These are phyloP conservation scores for Eulemur coronatus DNA, from an alignment of 2,797 vertebrate genomes.

Conservation along the genomic window DNA sequence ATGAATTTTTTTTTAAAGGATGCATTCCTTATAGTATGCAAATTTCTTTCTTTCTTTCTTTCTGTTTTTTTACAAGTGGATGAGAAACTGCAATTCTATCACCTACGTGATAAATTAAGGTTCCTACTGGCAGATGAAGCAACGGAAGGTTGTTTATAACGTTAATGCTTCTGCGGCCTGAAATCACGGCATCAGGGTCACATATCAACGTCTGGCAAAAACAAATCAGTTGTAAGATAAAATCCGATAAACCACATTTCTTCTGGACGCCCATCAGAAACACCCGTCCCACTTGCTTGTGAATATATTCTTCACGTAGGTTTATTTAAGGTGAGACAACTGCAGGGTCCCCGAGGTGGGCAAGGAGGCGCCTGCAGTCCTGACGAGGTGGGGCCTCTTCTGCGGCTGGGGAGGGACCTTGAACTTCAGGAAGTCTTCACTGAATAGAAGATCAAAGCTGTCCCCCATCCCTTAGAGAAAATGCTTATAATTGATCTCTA, in stretches of 20 bases:
- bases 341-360: not conserved
- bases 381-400: not conserved
- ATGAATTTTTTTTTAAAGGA: conserved; percentile 62
- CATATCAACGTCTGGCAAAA: conserved; percentile 60
- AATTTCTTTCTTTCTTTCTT: not conserved
- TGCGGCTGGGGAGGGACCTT: not conserved
- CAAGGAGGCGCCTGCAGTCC: not conserved
- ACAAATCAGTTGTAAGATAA: conserved; percentile 69
- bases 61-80: conserved; percentile 29
- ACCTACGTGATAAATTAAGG: conserved; percentile 68
- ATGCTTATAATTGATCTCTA: not conserved
- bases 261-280: conserved; percentile 45
- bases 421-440: not conserved
- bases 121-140: conserved; percentile 48
- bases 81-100: conserved; percentile 60
- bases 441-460: not conserved
- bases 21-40: conserved; percentile 16
- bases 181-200: not conserved
- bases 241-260: conserved; percentile 65
- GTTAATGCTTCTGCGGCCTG: conserved; percentile 33
- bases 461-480: not conserved
- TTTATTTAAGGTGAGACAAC: conserved; percentile 22
- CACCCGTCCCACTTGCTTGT: not conserved
- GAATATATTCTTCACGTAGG: conserved; percentile 39
- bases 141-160: conserved; percentile 61